phyloP scores from a whole-genome alignment of 2,888 invertebrate genomes.

The Drosophila villosipedis region DNA sequence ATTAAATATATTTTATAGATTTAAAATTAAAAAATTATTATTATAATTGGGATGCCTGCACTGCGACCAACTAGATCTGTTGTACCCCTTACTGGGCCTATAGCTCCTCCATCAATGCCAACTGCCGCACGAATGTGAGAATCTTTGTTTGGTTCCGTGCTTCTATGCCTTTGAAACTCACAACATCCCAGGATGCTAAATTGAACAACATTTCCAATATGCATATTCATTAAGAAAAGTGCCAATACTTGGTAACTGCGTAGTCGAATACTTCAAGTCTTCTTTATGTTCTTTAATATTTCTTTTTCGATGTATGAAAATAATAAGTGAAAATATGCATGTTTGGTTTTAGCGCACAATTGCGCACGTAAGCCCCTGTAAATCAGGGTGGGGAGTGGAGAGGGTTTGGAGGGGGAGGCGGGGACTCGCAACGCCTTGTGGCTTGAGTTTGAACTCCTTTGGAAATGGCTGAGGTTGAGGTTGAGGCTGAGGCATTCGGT shows the following conservation, averaged over 20 bases:
- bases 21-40: not conserved
- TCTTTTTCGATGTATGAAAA: constrained; percentile 59
- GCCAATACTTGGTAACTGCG: constrained; percentile 5
- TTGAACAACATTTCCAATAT: not conserved
- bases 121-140: too few species aligned
- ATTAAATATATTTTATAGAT: not conserved
- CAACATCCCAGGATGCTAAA: not conserved
- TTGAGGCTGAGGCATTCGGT: too few species aligned
- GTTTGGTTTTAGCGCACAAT: constrained; percentile 78
- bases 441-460: constrained; percentile 1
- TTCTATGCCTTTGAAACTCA: too few species aligned
- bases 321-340: constrained; percentile 80
- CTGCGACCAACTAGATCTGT: too few species aligned
- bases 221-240: not conserved
- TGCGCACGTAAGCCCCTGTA: constrained; percentile 63
- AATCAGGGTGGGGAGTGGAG: not conserved
- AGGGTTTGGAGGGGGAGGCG: too few species aligned
- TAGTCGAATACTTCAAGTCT: not conserved
- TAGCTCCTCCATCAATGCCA: too few species aligned
- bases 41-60: too few species aligned
- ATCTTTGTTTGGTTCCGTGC: too few species aligned
- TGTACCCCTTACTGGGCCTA: too few species aligned
- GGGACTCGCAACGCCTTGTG: constrained; percentile 20
- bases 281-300: not conserved
- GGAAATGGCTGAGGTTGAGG: not conserved